Base-by-base conservation (phyloP, 1,140 invertebrate genomes). In the Drosophila parvula region DNA sequence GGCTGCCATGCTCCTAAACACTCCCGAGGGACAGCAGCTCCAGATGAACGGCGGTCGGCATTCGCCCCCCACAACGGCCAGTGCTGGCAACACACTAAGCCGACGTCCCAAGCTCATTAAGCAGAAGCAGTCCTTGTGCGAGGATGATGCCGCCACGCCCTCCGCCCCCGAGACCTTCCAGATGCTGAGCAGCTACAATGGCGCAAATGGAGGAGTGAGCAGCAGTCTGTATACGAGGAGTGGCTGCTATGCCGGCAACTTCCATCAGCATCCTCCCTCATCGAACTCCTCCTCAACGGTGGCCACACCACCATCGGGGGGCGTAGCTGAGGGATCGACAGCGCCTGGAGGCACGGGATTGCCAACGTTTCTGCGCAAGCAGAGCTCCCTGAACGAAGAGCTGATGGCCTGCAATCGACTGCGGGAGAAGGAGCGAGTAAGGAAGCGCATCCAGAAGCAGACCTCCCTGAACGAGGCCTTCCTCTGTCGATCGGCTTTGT, bases 321-420 rank as follows among this genome's bases (percentile, higher is more conserved):
- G 36, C 28, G 32, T 10, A 14, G 44, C 6, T 10, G 60, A 27
- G 2, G 62, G 27, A n/a, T 45, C 67, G 6, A 48, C 47, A 22
- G 61, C 30, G 5, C 22, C 74, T 43, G 50, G 50, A 38, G 36
- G 32, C 50, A 53, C 32, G 22, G 50, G 36, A 14, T 10, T 38
- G 36, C 64, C 78, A 7, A 78, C 64, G 10, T 81, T 92, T 85
- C 58, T 97, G 14, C 94, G 96, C 59, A 98, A 98, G 84, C 97
- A 98, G 86, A 96, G 95, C 63, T 98, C 97, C 1, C 94, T 98
- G 68, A 98, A 98, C 90, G 97, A 98, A 91, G 97, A 98, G 88
- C 92, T 97, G 6, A 97, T 98, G 95, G 96, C 96, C 1, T 94
- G 94, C 14, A 97, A 97, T 81, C 93, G 97, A 68, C 91, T 97